A percentile compares a stretch with the other conserved stretches of the same genome.
Conservation (phyloP, 2,888 invertebrate species). For the Meghimatium bilineatum region DNA sequence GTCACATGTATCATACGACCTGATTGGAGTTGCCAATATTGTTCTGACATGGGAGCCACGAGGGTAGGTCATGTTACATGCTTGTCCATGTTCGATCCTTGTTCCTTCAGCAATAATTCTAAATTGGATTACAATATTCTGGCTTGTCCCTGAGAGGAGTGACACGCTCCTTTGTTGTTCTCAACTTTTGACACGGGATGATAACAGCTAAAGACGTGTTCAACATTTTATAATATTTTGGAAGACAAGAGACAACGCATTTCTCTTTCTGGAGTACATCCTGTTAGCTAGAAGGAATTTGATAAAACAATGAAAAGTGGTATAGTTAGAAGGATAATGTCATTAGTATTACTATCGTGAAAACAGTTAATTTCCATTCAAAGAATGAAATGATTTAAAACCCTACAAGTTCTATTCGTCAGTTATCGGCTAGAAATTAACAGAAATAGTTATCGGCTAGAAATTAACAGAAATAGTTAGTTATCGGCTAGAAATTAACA, state of each 20-base stretch:
- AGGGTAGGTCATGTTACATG: conserved; percentile 6
- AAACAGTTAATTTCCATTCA: no score
- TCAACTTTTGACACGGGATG: neutral
- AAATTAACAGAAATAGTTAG: no score
- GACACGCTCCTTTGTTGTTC: neutral
- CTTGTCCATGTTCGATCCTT: neutral
- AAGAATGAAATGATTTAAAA: no score
- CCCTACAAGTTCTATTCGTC: no score
- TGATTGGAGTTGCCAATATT: neutral
- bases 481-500: no score
- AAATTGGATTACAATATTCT: neutral
- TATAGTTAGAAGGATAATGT: no score
- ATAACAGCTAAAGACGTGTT: neutral
- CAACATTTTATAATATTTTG: neutral
- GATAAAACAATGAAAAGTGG: no score
- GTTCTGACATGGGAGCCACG: neutral
- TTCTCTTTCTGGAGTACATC: no score
- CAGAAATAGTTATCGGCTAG: no score
- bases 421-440: no score
- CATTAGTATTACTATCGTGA: no score
- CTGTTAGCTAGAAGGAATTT: no score
- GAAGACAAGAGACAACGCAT: neutral
- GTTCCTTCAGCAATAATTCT: neutral
- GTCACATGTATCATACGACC: conserved; percentile 5
- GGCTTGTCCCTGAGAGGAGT: neutral